Evolutionary conservation across 35 echinoderm and acorn worm genomes (phyloP).

Genomic region (Apostichopus californicus): DNA sequence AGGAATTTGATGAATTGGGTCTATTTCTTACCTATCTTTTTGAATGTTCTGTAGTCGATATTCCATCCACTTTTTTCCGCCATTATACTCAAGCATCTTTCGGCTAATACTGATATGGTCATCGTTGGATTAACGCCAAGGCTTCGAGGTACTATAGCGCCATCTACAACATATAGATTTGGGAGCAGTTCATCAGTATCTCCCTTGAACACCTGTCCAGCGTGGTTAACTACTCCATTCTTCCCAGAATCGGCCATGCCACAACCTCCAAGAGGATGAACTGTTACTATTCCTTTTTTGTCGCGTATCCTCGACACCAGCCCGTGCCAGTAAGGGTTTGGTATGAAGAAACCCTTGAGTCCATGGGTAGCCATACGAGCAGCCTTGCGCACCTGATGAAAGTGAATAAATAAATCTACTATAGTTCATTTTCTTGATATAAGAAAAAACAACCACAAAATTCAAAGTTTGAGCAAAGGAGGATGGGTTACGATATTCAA

Average conservation of each 20-base stretch:
- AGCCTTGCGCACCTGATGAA: constrained; percentile 33
- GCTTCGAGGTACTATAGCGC: constrained; percentile 73
- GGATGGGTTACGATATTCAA: no score
- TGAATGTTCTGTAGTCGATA: constrained; percentile 55
- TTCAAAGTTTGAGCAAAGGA: no score
- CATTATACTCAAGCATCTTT: constrained; percentile 64
- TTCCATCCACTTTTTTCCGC: constrained; percentile 65
- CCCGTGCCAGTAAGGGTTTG: constrained; percentile 57
- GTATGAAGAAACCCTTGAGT: constrained; percentile 53
- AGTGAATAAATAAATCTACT: background rate
- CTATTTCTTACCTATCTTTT: constrained; percentile 55
- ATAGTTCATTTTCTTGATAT: no score
- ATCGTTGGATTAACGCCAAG: constrained; percentile 69
- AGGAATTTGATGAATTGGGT: background rate
- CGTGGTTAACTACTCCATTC: constrained; percentile 64
- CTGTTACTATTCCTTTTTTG: constrained; percentile 44
- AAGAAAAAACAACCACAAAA: no score
- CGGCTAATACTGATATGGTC: constrained; percentile 66
- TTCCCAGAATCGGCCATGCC: constrained; percentile 39
- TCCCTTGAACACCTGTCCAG: constrained; percentile 66
- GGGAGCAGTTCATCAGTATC: constrained; percentile 51
- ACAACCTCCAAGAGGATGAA: constrained; percentile 52
- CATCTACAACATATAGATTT: constrained; percentile 65
- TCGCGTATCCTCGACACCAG: constrained; percentile 36
- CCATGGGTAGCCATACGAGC: constrained; percentile 46